Evolutionary conservation across 1,140 invertebrate species (phyloP).

Genomic region (Macrobrachium rosenbergii): DNA sequence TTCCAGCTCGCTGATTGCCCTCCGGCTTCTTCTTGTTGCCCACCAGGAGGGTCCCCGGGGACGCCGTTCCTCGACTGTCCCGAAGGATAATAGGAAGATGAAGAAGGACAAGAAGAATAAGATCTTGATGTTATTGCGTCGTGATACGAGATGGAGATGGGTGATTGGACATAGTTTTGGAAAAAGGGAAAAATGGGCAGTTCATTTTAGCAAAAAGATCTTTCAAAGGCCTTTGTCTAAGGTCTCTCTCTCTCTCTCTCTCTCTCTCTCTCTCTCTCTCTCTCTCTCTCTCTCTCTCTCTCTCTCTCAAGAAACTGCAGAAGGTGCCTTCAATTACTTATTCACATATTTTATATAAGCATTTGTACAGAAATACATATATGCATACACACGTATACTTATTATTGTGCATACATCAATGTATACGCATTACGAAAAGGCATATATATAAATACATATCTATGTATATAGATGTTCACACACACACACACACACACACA

Average conservation of each 20-base stretch:
- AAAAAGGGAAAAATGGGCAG: too few species aligned
- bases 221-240: background rate
- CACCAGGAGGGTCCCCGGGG: too few species aligned
- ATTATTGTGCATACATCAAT: background rate
- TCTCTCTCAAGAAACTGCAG: background rate
- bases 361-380: background rate
- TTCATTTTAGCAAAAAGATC: too few species aligned
- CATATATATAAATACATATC: background rate
- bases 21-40: too few species aligned
- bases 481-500: constrained; percentile 13
- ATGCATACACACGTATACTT: background rate
- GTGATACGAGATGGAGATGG: too few species aligned
- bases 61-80: too few species aligned
- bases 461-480: background rate
- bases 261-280: constrained; percentile 9
- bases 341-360: background rate
- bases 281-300: too few species aligned
- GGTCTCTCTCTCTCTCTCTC: background rate
- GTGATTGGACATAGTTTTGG: too few species aligned
- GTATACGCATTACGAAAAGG: background rate
- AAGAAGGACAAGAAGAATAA: too few species aligned
- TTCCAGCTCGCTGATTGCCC: too few species aligned
- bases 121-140: too few species aligned
- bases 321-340: background rate
- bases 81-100: too few species aligned